A percentile compares a stretch with the other conserved stretches of the same genome.
Conservation (phyloP, 53 echinoderm and acorn worm species). For the Holothuria scabra region DNA sequence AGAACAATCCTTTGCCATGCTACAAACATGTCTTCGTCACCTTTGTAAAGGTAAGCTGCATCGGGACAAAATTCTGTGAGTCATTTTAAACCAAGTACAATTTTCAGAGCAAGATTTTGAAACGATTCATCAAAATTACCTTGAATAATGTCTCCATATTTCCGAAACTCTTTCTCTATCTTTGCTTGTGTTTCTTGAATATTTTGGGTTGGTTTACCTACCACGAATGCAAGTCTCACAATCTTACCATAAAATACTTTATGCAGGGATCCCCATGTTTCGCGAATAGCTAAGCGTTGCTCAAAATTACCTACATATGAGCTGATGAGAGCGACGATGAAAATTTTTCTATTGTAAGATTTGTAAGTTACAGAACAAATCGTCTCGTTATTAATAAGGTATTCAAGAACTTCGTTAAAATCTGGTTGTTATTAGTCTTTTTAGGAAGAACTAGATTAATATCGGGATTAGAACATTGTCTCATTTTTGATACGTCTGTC, state of each 20-base stretch:
- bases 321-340: conserved; percentile 57
- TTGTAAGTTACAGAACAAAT: background rate
- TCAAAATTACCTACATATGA: conserved; percentile 18
- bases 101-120: conserved; percentile 68
- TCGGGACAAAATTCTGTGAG: conserved; percentile 54
- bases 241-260: background rate
- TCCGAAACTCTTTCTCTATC: too few relatives aligned
- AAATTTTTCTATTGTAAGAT: background rate
- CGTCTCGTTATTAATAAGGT: background rate
- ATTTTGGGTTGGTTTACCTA: background rate
- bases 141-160: conserved; percentile 64
- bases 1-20: conserved; percentile 44
- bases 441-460: conserved; percentile 44
- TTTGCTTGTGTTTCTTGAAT: background rate
- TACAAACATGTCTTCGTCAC: conserved; percentile 72
- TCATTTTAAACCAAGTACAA: conserved; percentile 67
- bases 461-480: conserved; percentile 21
- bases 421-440: conserved; percentile 5
- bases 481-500: background rate
- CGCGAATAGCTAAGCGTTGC: conserved; percentile 52
- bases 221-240: conserved; percentile 10
- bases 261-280: conserved; percentile 58
- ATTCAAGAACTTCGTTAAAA: conserved; percentile 19
- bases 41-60: conserved; percentile 55
- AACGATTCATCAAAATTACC: too few relatives aligned